Conservation (phyloP, 1,140 invertebrate species). For the Tetragnatha versicolor region DNA sequence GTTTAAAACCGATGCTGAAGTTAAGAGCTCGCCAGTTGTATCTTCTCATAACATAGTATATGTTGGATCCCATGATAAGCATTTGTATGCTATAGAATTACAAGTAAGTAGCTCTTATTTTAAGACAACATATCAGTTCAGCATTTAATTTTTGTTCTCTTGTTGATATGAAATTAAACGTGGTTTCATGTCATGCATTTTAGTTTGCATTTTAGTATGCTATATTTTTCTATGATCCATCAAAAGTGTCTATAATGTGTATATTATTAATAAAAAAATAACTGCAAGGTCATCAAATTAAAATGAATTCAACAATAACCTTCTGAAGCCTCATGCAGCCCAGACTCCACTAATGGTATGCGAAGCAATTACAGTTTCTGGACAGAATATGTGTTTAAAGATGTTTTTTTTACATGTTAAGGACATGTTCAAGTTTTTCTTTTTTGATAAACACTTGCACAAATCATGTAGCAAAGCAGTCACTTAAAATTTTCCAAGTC, state of each 20-base stretch:
- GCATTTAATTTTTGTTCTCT: not conserved
- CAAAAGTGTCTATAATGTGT: not conserved
- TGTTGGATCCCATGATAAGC: constrained; percentile 75
- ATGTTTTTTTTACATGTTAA: too few species aligned
- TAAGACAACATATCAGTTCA: not conserved
- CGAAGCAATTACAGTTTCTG: too few species aligned
- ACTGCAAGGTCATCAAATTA: too few species aligned
- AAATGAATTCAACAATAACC: too few species aligned
- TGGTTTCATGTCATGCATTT: not conserved
- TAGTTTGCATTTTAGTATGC: not conserved
- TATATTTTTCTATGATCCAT: not conserved
- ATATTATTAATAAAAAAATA: not conserved
- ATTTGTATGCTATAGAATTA: constrained; percentile 70
- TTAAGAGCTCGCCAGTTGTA: constrained; percentile 73
- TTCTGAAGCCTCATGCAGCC: too few species aligned
- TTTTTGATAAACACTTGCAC: too few species aligned
- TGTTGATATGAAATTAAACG: not conserved
- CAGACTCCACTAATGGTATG: too few species aligned
- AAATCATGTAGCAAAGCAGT: too few species aligned
- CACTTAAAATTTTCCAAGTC: too few species aligned
- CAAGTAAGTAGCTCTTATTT: constrained; percentile 64
- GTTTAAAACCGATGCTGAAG: constrained; percentile 69
- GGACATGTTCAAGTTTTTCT: too few species aligned
- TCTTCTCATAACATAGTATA: constrained; percentile 66
- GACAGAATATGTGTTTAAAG: too few species aligned